Evolutionary conservation across 2,113 vertebrate species (phyloP), one percentile per base, ranked within the genome.

Genomic region (Sula dactylatra): DNA sequence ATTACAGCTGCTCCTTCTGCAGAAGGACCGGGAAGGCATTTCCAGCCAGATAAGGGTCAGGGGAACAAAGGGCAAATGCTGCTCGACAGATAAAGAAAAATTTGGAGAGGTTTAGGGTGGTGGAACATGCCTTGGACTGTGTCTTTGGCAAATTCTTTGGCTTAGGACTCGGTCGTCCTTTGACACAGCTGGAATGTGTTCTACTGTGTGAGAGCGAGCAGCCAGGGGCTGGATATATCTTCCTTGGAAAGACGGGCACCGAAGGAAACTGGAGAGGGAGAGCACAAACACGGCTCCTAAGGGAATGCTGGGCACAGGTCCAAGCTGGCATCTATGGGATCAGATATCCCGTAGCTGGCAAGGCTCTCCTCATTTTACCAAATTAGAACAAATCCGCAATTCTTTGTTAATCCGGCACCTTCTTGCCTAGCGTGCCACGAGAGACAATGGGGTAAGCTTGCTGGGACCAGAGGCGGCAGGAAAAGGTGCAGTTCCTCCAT

Each of bases 31-130:
- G 38, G 19, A 14, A 65, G 36, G 56, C n/a, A 34, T 8, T 36
- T 52, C 50, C 65, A 29, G 36, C 1, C 11, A 1, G 66, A 79
- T 54, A 40, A 22, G 69, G 92, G 95, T 88, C 61, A 96, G 73
- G 31, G 15, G 93, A 93, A 42, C 86, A 97, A 93, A 97, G 95
- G 90, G 88, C 80, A 87, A 25, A 40, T 4, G 81, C 50, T 32
- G 78, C 16, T 0, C 8, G 91, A 22, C 79, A 31, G n/a, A 12
- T 5, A 32, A 13, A 31, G 19, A 47, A 34, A 47, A 36, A 50
- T 31, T 10, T 24, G 36, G 87, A 67, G 42, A 47, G 69, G 49
- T 50, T 32, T 31, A 0, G 16, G 65, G 61, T 16, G 3, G 20
- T 3, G 61, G 45, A 97, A 92, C 70, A 29, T 56, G 90, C 70